A percentile compares a stretch with the other conserved stretches of the same genome.
Evolutionary conservation across 2,797 vertebrate species (phyloP).

Genomic region (Melanitta fusca): DNA sequence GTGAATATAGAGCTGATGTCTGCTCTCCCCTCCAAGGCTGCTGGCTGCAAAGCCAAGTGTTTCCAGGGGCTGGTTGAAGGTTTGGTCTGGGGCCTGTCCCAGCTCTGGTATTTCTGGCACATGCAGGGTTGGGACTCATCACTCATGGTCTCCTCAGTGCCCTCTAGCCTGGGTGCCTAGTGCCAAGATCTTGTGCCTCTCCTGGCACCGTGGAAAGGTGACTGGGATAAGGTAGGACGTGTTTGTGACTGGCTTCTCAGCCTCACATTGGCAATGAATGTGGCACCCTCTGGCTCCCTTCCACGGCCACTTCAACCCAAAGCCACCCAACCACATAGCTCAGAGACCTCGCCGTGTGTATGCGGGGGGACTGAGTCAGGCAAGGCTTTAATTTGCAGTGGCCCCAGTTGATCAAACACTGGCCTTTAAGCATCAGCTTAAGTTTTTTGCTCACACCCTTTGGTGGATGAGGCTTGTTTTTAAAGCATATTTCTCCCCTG

Average conservation of each 20-base stretch:
- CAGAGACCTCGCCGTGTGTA: background rate
- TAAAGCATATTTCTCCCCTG: background rate
- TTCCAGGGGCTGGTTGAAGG: background rate
- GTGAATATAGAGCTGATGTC: background rate
- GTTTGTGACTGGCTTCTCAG: background rate
- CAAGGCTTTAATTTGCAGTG: background rate
- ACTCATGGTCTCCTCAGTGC: background rate
- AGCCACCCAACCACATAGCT: too few relatives aligned
- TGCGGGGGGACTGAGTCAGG: background rate
- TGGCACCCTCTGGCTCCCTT: background rate
- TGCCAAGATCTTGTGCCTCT: background rate
- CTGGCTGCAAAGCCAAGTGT: background rate
- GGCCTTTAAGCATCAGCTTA: background rate
- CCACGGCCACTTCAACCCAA: rapidly evolving
- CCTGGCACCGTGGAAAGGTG: background rate
- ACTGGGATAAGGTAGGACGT: too few relatives aligned
- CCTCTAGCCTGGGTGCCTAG: background rate
- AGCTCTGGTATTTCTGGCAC: background rate
- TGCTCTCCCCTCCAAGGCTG: rapidly evolving
- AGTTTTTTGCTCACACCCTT: background rate
- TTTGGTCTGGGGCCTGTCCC: background rate
- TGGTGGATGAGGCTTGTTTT: background rate
- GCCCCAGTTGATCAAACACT: background rate
- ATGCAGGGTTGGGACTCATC: background rate
- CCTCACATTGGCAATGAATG: background rate